phyloP scores from a whole-genome alignment of 1,140 invertebrate genomes.

The Maconellicoccus hirsutus region DNA sequence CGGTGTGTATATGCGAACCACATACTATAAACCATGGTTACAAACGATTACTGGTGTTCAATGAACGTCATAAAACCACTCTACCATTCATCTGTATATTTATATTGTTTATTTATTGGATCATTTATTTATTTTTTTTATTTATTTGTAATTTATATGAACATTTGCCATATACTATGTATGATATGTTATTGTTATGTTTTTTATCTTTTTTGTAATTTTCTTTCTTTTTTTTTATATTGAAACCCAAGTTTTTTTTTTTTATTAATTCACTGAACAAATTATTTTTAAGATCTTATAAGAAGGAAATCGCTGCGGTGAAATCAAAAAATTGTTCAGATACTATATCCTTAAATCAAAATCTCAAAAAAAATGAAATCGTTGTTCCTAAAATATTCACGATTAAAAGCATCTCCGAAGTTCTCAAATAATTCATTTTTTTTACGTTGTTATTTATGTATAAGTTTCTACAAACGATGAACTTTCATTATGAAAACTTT shows the following conservation, averaged over 20 bases:
- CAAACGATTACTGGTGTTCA: conserved; percentile 64
- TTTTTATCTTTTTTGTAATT: neutral
- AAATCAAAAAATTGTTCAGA: neutral
- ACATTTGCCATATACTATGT: conserved; percentile 18
- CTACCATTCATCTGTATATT: conserved; percentile 15
- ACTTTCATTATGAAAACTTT: too few species aligned
- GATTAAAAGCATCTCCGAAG: too few species aligned
- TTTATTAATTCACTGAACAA: neutral
- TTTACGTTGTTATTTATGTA: too few species aligned
- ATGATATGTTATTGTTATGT: neutral
- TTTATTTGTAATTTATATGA: conserved; percentile 13
- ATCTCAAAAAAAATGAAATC: neutral
- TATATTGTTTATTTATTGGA: conserved; percentile 5
- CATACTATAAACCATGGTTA: conserved; percentile 82
- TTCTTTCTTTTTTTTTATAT: neutral
- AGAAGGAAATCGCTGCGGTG: neutral
- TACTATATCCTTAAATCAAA: neutral
- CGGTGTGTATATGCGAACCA: conserved; percentile 86
- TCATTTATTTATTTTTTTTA: conserved; percentile 14
- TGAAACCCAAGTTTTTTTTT: neutral
- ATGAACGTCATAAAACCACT: neutral
- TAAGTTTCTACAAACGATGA: too few species aligned
- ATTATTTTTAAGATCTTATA: neutral
- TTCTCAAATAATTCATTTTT: too few species aligned
- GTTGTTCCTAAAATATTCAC: too few species aligned